Percentiles rank a stretch among this genome's conserved stretches.
phyloP scores from a whole-genome alignment of 64 coral and sea anemone species.

The Hydrozoanthus tunicans region DNA sequence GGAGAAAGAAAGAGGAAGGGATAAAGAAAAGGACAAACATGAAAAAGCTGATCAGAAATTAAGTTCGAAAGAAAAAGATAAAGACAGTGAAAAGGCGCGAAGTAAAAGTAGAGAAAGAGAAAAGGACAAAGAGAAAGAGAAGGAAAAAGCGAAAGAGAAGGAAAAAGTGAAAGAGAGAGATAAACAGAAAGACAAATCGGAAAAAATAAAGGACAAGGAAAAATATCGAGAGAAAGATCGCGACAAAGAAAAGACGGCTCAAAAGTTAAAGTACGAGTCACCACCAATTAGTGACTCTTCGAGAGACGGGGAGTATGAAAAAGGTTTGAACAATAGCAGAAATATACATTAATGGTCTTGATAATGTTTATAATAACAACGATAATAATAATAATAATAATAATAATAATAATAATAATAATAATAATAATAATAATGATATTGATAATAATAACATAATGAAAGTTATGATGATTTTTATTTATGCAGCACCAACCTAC shows the following conservation, averaged over 20 bases:
- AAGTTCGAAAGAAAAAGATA: slow-evolving; percentile 43
- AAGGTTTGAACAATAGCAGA: background rate
- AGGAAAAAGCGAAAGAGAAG: slow-evolving; percentile 9
- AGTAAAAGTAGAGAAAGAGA: slow-evolving; percentile 46
- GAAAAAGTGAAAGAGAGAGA: slow-evolving; percentile 33
- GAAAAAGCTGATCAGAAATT: slow-evolving; percentile 41
- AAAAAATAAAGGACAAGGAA: slow-evolving; percentile 27
- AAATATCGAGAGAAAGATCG: slow-evolving; percentile 9
- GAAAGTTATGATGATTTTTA: too few species aligned
- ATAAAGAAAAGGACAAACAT: slow-evolving; percentile 53
- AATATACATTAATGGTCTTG: background rate
- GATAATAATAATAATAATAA: too few species aligned
- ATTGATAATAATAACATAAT: too few species aligned
- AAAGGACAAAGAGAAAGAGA: slow-evolving; percentile 11
- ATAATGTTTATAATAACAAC: too few species aligned
- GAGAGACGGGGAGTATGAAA: slow-evolving; percentile 39
- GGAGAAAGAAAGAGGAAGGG: slow-evolving; percentile 34
- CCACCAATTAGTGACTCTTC: slow-evolving; percentile 47
- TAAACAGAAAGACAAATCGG: slow-evolving; percentile 17
- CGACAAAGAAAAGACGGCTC: slow-evolving; percentile 5
- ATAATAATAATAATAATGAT: too few species aligned
- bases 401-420: too few species aligned
- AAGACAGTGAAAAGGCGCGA: slow-evolving; percentile 19
- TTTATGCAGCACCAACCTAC: too few species aligned
- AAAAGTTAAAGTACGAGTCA: slow-evolving; percentile 32